These are phyloP conservation scores for Pao palembangensis DNA, from an alignment of 2,113 vertebrate species.

Conservation along the genomic window DNA sequence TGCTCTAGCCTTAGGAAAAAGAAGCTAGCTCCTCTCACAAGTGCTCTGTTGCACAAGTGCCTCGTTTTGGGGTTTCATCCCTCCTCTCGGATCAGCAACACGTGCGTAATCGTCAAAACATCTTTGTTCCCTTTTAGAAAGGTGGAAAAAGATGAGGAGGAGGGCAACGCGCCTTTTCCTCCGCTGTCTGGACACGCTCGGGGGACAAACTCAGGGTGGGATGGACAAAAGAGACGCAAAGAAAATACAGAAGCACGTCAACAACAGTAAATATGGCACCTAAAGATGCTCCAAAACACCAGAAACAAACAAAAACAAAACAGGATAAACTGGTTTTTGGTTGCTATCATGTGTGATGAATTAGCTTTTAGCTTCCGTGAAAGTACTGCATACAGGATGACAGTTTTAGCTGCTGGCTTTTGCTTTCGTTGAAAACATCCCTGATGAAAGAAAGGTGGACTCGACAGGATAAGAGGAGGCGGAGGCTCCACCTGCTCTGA, in stretches of 20 bases:
- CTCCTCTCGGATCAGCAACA: slow-evolving; percentile 32
- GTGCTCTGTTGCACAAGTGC: slow-evolving; percentile 44
- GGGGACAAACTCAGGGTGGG: no score
- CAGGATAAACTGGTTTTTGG: slow-evolving; percentile 66
- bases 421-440: slow-evolving; percentile 66
- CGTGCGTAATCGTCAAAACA: slow-evolving; percentile 14
- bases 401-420: slow-evolving; percentile 69
- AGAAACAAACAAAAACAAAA: slow-evolving; percentile 31
- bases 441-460: slow-evolving; percentile 57
- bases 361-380: slow-evolving; percentile 14
- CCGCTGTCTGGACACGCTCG: slow-evolving; percentile 11
- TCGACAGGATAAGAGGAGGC: slow-evolving; percentile 39
- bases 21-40: slow-evolving; percentile 20
- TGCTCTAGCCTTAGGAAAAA: neutral
- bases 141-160: slow-evolving; percentile 12
- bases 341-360: slow-evolving; percentile 61
- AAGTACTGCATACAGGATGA: slow-evolving; percentile 43
- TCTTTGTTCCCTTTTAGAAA: slow-evolving; percentile 25
- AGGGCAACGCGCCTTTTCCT: neutral
- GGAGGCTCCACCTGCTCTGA: slow-evolving; percentile 27
- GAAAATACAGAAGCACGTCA: slow-evolving; percentile 10
- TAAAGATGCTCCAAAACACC: slow-evolving; percentile 26
- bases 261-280: slow-evolving; percentile 55
- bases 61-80: slow-evolving; percentile 55
- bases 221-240: neutral